Evolutionary conservation across 64 coral and sea anemone species (phyloP).

Genomic region (Pocillopora damicornis): DNA sequence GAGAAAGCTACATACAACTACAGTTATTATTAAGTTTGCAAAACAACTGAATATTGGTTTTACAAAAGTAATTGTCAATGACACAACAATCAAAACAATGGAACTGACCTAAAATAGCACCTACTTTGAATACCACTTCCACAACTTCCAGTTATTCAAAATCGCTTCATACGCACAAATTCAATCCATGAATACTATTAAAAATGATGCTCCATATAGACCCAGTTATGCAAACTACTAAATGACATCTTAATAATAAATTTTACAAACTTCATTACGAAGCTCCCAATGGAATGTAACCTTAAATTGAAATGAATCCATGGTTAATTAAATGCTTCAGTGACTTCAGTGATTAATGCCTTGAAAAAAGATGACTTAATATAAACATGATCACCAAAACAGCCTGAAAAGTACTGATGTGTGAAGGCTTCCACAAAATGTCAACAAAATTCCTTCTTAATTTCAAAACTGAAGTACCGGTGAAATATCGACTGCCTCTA

Average conservation of each 20-base stretch:
- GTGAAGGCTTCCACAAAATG: not conserved
- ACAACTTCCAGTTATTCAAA: not conserved
- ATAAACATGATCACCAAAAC: not conserved
- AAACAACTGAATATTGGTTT: not conserved
- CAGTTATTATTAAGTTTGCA: not conserved
- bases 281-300: constrained; percentile 6
- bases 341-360: not conserved
- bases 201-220: not conserved
- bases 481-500: not conserved
- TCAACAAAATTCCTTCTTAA: not conserved
- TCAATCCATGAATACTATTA: not conserved
- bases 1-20: not conserved
- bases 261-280: constrained; percentile 33
- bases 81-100: constrained; percentile 10
- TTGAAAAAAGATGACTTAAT: not conserved
- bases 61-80: not conserved
- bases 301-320: not conserved
- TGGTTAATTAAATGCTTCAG: constrained; percentile 7
- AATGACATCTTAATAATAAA: constrained; percentile 15
- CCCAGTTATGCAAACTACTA: not conserved
- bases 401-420: not conserved
- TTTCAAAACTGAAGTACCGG: not conserved
- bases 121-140: not conserved
- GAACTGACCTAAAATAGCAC: constrained; percentile 12
- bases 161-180: not conserved